Percentiles rank a stretch among this genome's conserved stretches.
Conservation (phyloP, 2,888 invertebrate genomes). For the Lamellibrachia satsuma region DNA sequence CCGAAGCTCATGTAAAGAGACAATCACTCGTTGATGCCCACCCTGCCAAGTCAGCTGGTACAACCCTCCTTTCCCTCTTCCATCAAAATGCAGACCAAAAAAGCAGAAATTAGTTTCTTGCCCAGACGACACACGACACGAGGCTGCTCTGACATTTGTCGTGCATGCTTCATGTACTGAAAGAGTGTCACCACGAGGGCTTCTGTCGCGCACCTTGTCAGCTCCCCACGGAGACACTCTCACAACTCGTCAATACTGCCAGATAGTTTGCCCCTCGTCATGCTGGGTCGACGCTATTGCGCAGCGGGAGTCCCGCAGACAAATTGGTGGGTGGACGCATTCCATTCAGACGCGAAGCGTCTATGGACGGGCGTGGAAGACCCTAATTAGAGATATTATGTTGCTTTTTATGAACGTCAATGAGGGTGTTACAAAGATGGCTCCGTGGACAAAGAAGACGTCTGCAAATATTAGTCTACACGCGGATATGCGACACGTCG, state of each 20-base stretch:
- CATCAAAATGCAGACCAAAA: slow-evolving; percentile 1
- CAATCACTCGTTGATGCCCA: neutral
- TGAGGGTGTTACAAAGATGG: neutral
- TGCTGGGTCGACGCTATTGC: neutral
- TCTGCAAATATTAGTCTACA: neutral
- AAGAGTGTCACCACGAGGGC: neutral
- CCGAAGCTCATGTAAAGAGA: neutral
- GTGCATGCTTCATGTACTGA: neutral
- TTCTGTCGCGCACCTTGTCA: neutral
- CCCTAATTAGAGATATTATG: neutral
- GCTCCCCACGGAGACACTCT: neutral
- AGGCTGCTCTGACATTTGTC: neutral
- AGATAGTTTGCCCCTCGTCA: neutral
- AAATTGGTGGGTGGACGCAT: slow-evolving; percentile 13
- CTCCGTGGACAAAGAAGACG: neutral
- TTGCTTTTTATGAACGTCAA: neutral
- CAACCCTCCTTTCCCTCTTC: neutral
- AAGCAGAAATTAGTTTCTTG: neutral
- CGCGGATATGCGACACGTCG: neutral
- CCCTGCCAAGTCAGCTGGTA: neutral
- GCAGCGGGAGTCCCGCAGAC: neutral
- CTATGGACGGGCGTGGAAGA: neutral
- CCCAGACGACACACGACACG: slow-evolving; percentile 5
- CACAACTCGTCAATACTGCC: neutral
- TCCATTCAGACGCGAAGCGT: neutral